phyloP scores from a whole-genome alignment of 2,888 invertebrate species.

The Nymphalis urticae region DNA sequence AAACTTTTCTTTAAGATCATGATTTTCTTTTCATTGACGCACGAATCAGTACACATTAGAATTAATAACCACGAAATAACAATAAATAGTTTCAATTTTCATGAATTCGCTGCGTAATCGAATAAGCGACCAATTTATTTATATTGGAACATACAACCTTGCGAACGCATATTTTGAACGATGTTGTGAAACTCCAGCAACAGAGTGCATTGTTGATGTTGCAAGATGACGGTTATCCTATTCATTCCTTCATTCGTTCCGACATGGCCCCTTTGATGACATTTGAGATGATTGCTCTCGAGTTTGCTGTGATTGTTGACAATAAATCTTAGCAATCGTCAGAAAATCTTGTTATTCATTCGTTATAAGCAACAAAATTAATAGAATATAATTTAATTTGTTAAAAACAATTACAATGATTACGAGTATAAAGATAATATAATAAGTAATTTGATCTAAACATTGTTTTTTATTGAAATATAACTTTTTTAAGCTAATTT shows the following conservation, averaged over 20 bases:
- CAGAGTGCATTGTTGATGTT: conserved; percentile 32
- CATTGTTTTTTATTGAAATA: no score
- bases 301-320: conserved; percentile 33
- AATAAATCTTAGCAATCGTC: conserved; percentile 20
- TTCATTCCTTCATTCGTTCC: conserved; percentile 37
- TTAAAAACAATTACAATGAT: no score
- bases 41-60: not conserved
- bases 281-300: conserved; percentile 36
- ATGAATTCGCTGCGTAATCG: conserved; percentile 15
- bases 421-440: not conserved
- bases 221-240: conserved; percentile 35
- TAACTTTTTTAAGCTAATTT: no score
- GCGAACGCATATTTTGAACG: conserved; percentile 28
- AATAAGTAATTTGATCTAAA: no score
- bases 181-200: conserved; percentile 29
- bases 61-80: not conserved
- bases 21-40: no score
- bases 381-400: not conserved
- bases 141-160: conserved; percentile 30
- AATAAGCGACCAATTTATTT: conserved; percentile 28
- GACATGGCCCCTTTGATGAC: conserved; percentile 40
- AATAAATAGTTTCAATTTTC: conserved; percentile 19
- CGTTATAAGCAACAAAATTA: not conserved
- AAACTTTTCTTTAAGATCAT: not conserved
- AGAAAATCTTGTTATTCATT: conserved; percentile 11